phyloP scores from a whole-genome alignment of 2,797 vertebrate species.

The Heliangelus exortis region DNA sequence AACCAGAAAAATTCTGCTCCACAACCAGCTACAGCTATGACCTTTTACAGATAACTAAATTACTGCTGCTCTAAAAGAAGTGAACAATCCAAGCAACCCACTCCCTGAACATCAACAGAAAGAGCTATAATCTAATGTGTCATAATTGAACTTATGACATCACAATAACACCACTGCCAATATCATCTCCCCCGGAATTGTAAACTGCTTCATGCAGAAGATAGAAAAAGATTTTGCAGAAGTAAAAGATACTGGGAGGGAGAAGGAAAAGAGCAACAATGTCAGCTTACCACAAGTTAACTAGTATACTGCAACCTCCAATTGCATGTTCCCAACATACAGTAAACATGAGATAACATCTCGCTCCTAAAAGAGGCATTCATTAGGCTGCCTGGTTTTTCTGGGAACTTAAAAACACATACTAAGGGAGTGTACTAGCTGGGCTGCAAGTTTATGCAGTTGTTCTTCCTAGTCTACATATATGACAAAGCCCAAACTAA shows the following conservation, averaged over 20 bases:
- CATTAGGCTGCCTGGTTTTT: not conserved
- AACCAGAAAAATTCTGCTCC: not conserved
- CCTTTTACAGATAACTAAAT: not conserved
- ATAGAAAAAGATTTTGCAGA: not conserved
- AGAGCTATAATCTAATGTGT: not conserved
- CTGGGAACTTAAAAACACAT: not conserved
- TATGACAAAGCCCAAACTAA: not conserved
- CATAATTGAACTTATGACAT: not conserved
- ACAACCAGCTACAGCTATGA: not conserved
- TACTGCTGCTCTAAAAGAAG: not conserved
- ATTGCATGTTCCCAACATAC: fast-evolving
- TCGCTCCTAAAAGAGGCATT: not conserved
- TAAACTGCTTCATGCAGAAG: not conserved
- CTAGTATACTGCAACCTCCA: not conserved
- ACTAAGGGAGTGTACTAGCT: not conserved
- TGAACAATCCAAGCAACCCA: not conserved
- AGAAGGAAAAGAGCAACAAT: not conserved
- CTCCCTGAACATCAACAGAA: not conserved
- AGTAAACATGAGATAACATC: fast-evolving
- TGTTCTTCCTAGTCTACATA: not conserved
- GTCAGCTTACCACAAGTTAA: not conserved
- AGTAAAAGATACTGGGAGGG: not conserved
- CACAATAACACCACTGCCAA: not conserved
- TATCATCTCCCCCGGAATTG: not conserved
- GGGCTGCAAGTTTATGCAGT: not conserved